Percentiles rank a stretch among this genome's conserved stretches.
These are phyloP conservation scores for rabbit (Oryctolagus cuniculus) DNA, from an alignment of 2,113 vertebrate genomes.

Conservation along the genomic window DNA sequence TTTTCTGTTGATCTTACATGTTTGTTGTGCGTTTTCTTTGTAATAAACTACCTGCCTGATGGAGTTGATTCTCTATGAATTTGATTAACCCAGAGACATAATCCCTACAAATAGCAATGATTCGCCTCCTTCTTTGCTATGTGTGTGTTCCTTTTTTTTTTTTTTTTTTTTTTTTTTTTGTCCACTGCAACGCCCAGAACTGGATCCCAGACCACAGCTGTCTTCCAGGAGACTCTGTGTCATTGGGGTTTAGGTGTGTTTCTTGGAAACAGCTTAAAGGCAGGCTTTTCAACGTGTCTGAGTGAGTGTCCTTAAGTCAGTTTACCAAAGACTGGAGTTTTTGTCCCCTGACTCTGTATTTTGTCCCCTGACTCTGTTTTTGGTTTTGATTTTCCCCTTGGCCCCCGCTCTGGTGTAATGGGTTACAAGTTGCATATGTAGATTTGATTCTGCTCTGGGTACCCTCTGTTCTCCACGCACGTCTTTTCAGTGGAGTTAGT, in stretches of 20 bases:
- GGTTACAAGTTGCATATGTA: neutral
- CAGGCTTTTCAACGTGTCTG: neutral
- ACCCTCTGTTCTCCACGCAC: neutral
- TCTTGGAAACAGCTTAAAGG: neutral
- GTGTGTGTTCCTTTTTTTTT: neutral
- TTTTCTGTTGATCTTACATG: neutral
- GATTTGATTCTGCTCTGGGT: neutral
- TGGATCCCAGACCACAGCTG: neutral
- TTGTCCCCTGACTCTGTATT: neutral
- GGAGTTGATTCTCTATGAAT: neutral
- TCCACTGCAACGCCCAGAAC: neutral
- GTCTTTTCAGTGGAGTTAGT: neutral
- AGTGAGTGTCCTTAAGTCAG: neutral
- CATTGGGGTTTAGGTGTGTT: constrained; percentile 19
- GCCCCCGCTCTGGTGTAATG: neutral
- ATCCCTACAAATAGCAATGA: neutral
- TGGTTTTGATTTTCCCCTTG: neutral
- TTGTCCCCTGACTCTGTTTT: neutral
- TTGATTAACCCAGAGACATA: neutral
- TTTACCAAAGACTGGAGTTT: neutral
- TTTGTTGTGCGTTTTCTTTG: constrained; percentile 8
- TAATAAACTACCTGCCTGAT: neutral
- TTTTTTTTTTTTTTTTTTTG: neutral
- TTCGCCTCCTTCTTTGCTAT: neutral
- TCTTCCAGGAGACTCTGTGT: neutral